A percentile compares a stretch with the other conserved stretches of the same genome.
Evolutionary conservation across 2,888 invertebrate genomes (phyloP).

Genomic region (Anagyrus pseudococci): DNA sequence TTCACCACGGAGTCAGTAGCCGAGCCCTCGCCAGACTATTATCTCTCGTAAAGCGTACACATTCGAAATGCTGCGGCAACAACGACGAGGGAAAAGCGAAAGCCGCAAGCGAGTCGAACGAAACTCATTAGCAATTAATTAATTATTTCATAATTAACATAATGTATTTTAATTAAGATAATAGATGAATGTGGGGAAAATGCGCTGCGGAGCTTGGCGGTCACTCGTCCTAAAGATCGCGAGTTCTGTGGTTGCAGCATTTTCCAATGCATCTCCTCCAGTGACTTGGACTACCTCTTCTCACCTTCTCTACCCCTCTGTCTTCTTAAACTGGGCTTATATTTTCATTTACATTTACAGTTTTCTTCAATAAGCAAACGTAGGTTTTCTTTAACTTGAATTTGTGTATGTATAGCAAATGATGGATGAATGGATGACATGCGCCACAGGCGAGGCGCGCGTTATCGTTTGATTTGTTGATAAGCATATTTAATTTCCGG

Average conservation of each 20-base stretch:
- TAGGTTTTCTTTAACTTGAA: too few species aligned
- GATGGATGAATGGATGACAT: background rate
- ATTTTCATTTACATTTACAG: too few species aligned
- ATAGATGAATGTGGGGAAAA: constrained; percentile 43
- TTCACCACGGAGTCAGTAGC: constrained; percentile 84
- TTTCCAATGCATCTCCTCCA: constrained; percentile 56
- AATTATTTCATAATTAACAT: constrained; percentile 50
- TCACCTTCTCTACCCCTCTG: background rate
- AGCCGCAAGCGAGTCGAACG: too few species aligned
- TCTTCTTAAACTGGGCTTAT: constrained; percentile 20
- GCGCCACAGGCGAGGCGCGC: background rate
- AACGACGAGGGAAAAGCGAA: too few species aligned
- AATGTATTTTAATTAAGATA: constrained; percentile 31
- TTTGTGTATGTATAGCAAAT: too few species aligned
- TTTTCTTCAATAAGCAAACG: too few species aligned
- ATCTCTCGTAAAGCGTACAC: constrained; percentile 43
- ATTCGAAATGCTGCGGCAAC: too few species aligned
- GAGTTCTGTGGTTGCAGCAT: constrained; percentile 53
- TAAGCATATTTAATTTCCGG: constrained; percentile 39
- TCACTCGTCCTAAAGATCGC: constrained; percentile 45
- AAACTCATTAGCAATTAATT: constrained; percentile 40
- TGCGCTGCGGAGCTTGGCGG: constrained; percentile 49
- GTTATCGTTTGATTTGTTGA: background rate
- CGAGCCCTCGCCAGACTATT: constrained; percentile 83
- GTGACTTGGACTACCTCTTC: constrained; percentile 47